Percentiles rank a stretch among this genome's conserved stretches.
phyloP scores from a whole-genome alignment of 2,888 invertebrate genomes.

The Lasioglossum villosulum region DNA sequence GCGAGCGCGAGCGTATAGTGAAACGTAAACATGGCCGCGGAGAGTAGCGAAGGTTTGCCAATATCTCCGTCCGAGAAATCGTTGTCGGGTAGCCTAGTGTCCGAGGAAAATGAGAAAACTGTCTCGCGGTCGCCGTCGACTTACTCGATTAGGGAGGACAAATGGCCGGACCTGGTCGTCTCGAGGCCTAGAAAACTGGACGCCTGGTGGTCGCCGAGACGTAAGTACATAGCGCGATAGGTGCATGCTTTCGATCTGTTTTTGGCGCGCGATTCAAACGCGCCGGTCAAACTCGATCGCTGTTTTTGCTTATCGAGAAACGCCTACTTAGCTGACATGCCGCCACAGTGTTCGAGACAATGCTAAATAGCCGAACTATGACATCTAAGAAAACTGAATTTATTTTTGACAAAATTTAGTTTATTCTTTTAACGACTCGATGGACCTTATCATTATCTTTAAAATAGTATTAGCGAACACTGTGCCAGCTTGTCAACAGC shows the following conservation, averaged over 20 bases:
- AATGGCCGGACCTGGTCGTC: constrained; percentile 83
- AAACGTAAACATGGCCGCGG: constrained; percentile 81
- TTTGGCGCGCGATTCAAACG: constrained; percentile 64
- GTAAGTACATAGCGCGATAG: constrained; percentile 77
- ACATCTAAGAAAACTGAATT: no score
- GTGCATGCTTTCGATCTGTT: constrained; percentile 47
- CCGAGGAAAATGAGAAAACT: constrained; percentile 84
- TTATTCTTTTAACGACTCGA: neutral
- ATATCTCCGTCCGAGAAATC: constrained; percentile 83
- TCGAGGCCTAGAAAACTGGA: constrained; percentile 83
- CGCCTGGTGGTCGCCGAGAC: constrained; percentile 83
- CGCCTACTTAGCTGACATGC: neutral
- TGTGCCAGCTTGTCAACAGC: neutral
- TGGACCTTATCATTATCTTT: no score
- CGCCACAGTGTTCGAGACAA: constrained; percentile 22
- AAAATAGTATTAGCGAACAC: neutral
- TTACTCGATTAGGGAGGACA: constrained; percentile 86
- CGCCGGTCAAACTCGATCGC: constrained; percentile 1
- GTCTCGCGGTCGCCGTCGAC: constrained; percentile 86
- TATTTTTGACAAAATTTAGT: no score
- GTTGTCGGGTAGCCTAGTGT: constrained; percentile 83
- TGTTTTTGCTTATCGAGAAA: constrained; percentile 23
- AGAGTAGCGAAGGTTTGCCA: constrained; percentile 80
- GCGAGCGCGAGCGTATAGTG: constrained; percentile 58
- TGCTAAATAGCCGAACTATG: neutral